phyloP scores from a whole-genome alignment of 1,140 invertebrate species.

The Aphelenchoides avenae region DNA sequence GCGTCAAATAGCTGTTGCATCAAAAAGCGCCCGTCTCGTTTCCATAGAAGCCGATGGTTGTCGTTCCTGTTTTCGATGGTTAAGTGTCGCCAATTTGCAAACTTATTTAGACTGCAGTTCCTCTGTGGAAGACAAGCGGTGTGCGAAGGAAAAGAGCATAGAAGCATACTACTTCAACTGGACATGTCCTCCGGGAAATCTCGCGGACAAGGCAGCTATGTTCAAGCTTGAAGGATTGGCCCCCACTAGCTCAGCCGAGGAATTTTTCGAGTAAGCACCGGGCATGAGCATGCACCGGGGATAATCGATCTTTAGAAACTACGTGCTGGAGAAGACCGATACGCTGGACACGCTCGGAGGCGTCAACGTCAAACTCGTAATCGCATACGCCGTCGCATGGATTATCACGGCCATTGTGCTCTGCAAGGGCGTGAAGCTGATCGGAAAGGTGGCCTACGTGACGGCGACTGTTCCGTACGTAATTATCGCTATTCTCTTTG shows the following conservation, averaged over 20 bases:
- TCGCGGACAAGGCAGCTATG: not conserved
- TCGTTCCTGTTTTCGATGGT: too few relatives aligned
- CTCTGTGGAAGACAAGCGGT: constrained; percentile 12
- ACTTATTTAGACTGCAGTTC: constrained; percentile 19
- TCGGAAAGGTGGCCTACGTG: constrained; percentile 19
- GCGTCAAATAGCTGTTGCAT: too few relatives aligned
- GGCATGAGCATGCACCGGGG: too few relatives aligned
- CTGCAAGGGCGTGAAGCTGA: constrained; percentile 22
- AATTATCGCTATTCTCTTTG: constrained; percentile 23
- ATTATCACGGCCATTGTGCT: constrained; percentile 17
- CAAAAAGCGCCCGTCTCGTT: too few relatives aligned
- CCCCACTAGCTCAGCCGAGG: constrained; percentile 10
- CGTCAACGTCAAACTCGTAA: constrained; percentile 28
- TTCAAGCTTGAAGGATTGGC: not conserved
- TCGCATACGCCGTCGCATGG: constrained; percentile 21
- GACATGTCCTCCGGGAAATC: constrained; percentile 11
- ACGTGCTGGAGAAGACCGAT: constrained; percentile 32
- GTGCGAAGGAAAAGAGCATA: not conserved
- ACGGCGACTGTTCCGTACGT: constrained; percentile 24
- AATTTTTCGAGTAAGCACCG: constrained; percentile 24
- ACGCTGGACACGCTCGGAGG: constrained; percentile 39
- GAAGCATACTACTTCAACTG: constrained; percentile 25
- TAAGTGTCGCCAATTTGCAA: constrained; percentile 5
- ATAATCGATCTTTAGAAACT: constrained; percentile 30
- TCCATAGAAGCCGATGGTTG: too few relatives aligned